These are phyloP conservation scores for Odontamblyopus rebecca DNA, from an alignment of 2,797 vertebrate species.

Conservation along the genomic window DNA sequence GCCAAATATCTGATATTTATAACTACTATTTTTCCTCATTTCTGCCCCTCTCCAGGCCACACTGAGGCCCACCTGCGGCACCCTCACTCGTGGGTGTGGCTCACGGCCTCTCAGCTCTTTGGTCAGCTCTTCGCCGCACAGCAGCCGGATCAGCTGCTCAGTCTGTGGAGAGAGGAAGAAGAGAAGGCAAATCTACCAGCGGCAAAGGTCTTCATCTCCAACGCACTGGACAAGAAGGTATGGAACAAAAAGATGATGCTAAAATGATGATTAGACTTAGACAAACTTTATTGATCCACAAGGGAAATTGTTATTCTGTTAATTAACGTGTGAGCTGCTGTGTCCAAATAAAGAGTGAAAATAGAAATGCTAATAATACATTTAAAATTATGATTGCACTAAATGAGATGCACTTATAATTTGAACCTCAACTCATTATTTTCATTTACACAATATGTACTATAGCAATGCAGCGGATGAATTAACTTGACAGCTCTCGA, in stretches of 20 bases:
- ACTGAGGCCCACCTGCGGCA: conserved; percentile 88
- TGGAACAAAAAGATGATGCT: neutral
- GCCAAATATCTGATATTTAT: too few relatives aligned
- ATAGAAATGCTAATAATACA: too few relatives aligned
- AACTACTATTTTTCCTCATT: neutral
- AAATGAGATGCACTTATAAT: neutral
- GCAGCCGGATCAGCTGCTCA: conserved; percentile 85
- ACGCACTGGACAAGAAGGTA: conserved; percentile 86
- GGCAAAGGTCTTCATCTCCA: conserved; percentile 78
- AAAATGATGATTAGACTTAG: neutral
- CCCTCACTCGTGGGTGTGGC: conserved; percentile 97
- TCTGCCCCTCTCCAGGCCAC: conserved; percentile 74
- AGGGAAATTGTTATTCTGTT: too few relatives aligned
- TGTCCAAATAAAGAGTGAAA: too few relatives aligned
- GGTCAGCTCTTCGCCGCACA: conserved; percentile 90
- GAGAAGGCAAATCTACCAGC: conserved; percentile 47
- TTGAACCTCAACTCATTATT: neutral
- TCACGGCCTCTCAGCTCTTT: conserved; percentile 91
- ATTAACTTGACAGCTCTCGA: neutral
- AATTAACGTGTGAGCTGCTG: too few relatives aligned
- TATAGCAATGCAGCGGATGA: neutral
- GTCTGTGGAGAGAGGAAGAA: conserved; percentile 67
- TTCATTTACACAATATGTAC: too few relatives aligned
- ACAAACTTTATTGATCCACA: too few relatives aligned
- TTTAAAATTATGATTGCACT: neutral